Base-by-base conservation (phyloP, 2,113 vertebrate species). In the Apteryx mantelli region DNA sequence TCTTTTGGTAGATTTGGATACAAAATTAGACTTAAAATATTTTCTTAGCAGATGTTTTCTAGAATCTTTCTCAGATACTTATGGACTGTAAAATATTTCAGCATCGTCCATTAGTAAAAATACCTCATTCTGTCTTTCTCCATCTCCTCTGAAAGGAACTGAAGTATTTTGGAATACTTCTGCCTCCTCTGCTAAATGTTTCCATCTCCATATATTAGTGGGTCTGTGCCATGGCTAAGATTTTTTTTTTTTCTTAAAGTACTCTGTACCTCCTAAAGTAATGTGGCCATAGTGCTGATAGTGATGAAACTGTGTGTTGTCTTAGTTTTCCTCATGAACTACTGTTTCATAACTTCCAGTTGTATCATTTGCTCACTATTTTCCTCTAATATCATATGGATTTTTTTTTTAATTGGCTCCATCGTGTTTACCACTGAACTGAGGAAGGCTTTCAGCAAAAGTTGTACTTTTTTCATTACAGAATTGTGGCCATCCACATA, bases 1-100 rank as follows among this genome's bases (percentile, higher is more conserved):
- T 82, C 81, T 25, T 84, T 78, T 79, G 46, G 32, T 38, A 48
- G 58, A 53, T 34, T 60, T 40, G 21, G 24, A 19, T 61, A 56
- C 15, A 79, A 92, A 86, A 42, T 68, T 48, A 64, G 69, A 71
- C 22, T 34, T 81, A 36, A 38, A 28, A 13, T 0, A 65, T 91
- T 92, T 93, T 92, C 78, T 76, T 92, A 91, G 74, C 75, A 82
- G 58, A 77, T 85, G 34, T 76, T 87, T 89, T 82, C 74, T 85
- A 80, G 86, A 89, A 74, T 63, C 44, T 12, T 55, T 40, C 78
- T 88, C 42, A 75, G 38, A 94, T 82, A 76, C 71, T 94, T 88
- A 81, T 0, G 0, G 34, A 36, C 81, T 94, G 73, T 88, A 88
- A 93, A 85, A 85, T 89, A 80, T 36, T 96, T 93, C 40, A 82